Evolutionary conservation across 2,888 invertebrate species (phyloP), one percentile per base, ranked within the genome.

Genomic region (Drosophila hamatofila): DNA sequence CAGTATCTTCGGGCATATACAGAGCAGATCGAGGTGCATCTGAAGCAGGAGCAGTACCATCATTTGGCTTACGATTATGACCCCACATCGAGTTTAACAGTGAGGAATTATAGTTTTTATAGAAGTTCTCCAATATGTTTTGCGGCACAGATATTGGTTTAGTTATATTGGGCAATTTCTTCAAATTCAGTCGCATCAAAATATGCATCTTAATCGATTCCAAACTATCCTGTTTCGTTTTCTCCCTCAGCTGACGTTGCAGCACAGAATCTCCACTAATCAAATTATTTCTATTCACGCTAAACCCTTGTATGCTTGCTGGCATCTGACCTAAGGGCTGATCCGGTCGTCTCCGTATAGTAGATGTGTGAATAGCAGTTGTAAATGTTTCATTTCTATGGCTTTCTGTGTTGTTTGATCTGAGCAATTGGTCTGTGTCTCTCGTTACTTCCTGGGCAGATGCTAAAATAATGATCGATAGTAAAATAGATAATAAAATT

Each of bases 131-230:
- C 92, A 95, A 93, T 80, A 94, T 93, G 73, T 94, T 94, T 62
- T 93, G 93, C 42, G 95, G 95, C 70, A 95, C 94, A n/a, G 81
- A 69, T 58, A 93, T 93, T 27, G 95, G 95, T 81, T 94, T 92
- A 21, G 95, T 95, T 68, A 95, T 95, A 90, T 95, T 95, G 44
- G 95, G 95, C 51, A 95, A 94, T 81, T 94, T 94, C 69, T 94
- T 93, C 89, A 95, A 93, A 75, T 95, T 95, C 70, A 95, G 93
- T 83, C 95, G 95, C 78, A 94, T 94, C 67, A 95, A 93, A 71
- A 95, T 94, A 91, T 95, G 95, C 91, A 94, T 94, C 90, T 95
- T 95, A 82, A 96, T 95, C 64, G 94, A 94, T 87, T 94, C 94
- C 72, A 95, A 93, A 88, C 94, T 95, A 83, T 95, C 94, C 83